These are phyloP conservation scores for Okapia johnstoni DNA, from an alignment of 2,113 vertebrate genomes.

Conservation along the genomic window DNA sequence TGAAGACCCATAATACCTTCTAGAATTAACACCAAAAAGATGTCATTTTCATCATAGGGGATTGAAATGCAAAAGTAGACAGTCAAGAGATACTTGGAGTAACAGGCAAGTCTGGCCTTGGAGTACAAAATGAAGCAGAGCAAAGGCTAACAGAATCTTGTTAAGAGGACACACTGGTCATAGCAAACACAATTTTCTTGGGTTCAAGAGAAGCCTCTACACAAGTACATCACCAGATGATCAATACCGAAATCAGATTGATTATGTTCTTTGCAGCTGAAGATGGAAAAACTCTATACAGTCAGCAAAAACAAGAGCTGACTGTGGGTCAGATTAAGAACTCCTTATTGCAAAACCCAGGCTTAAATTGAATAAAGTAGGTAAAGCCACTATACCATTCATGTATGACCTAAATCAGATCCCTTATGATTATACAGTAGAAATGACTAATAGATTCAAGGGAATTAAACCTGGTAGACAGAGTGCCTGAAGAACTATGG, in stretches of 20 bases:
- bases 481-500: not conserved
- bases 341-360: not conserved
- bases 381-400: not conserved
- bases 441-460: not conserved
- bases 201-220: not conserved
- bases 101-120: not conserved
- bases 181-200: not conserved
- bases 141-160: not conserved
- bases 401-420: not conserved
- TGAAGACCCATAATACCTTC: not conserved
- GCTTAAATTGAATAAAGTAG: not conserved
- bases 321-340: not conserved
- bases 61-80: not conserved
- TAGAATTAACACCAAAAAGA: not conserved
- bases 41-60: not conserved
- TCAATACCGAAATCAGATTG: not conserved
- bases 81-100: not conserved
- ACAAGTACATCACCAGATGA: not conserved
- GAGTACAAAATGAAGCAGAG: not conserved
- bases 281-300: not conserved
- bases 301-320: not conserved
- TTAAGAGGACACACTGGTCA: not conserved
- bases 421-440: not conserved
- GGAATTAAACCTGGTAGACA: not conserved
- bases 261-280: not conserved